Percentiles rank a stretch among this genome's conserved stretches.
These are phyloP conservation scores for Petrocephalus schoutedeni DNA, from an alignment of 2,797 vertebrate genomes.

Conservation along the genomic window DNA sequence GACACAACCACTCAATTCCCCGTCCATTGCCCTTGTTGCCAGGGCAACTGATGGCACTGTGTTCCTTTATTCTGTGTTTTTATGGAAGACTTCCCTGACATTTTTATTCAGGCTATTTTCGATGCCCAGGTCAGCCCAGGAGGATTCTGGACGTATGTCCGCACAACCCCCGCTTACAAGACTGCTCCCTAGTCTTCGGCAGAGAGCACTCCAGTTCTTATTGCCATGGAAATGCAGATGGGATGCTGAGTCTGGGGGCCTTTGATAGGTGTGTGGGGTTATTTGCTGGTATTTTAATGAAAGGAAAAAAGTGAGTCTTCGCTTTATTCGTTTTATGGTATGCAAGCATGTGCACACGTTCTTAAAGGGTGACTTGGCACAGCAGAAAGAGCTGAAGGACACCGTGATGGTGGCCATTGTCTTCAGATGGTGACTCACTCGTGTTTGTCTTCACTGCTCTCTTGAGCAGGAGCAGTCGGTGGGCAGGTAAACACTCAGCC, in stretches of 20 bases:
- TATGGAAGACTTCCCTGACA: not conserved
- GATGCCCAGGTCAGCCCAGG: not conserved
- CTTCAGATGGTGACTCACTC: not conserved
- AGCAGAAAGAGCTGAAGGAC: not conserved
- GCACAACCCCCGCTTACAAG: not conserved
- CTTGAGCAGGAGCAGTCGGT: not conserved
- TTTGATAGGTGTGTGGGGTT: not conserved
- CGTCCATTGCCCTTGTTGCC: not conserved
- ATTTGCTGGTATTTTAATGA: not conserved
- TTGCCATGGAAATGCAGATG: constrained; percentile 20
- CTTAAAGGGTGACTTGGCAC: not conserved
- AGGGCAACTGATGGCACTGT: constrained; percentile 5
- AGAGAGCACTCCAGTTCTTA: not conserved
- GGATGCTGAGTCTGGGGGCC: not conserved
- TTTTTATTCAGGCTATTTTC: not conserved
- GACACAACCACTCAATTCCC: not conserved
- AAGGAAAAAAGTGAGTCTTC: not conserved
- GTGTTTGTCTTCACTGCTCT: not conserved
- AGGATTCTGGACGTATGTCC: not conserved
- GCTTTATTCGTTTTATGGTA: not conserved
- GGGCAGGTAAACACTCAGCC: not conserved
- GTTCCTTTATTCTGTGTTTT: not conserved
- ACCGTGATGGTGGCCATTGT: not conserved
- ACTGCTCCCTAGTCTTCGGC: not conserved
- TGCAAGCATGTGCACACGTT: not conserved